Evolutionary conservation across 1,140 invertebrate species (phyloP), one percentile per base, ranked within the genome.

Genomic region (Thaumatotibia leucotreta): DNA sequence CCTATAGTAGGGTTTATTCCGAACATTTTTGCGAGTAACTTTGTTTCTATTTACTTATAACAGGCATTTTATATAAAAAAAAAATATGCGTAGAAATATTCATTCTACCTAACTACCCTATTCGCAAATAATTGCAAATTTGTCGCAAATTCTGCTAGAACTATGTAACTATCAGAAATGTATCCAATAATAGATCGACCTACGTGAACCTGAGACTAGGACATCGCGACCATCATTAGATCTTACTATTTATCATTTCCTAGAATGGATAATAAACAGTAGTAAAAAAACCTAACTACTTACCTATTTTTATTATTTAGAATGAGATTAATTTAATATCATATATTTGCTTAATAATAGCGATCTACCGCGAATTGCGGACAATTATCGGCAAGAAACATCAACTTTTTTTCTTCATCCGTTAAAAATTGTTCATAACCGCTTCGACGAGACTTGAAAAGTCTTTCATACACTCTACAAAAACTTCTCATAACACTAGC

Each of bases 371-470:
- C 69, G 68, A 66, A 63, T 52, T 70, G 68, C 72, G 52, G 52
- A 8, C 24, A 27, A n/a, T 75, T 71, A 67, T 89, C 82, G 54
- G 75, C 65, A 65, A 61, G 10, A 67, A 75, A 78, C 35, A 72
- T 76, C 49, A 88, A 91, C 91, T 89, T 91, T 80, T 83, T 91
- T 73, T 92, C 91, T 73, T 92, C 90, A 27, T 91, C 90, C 6
- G 85, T 79, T 31, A 88, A 65, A 70, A 91, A 83, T 63, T 80
- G 80, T 69, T 85, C 83, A 73, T 92, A 92, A 49, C 85, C 86
- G 66, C 67, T 66, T 14, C 72, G 61, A 17, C 71, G 74, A 14
- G 76, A 80, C 52, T 76, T 88, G 65, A 91, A 86, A 31, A 91
- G 33, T 20, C 73, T 77, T 61, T 71, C 81, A 68, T 77, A 86